Conservation (phyloP, 1,140 invertebrate genomes). For the Cepaea nemoralis region DNA sequence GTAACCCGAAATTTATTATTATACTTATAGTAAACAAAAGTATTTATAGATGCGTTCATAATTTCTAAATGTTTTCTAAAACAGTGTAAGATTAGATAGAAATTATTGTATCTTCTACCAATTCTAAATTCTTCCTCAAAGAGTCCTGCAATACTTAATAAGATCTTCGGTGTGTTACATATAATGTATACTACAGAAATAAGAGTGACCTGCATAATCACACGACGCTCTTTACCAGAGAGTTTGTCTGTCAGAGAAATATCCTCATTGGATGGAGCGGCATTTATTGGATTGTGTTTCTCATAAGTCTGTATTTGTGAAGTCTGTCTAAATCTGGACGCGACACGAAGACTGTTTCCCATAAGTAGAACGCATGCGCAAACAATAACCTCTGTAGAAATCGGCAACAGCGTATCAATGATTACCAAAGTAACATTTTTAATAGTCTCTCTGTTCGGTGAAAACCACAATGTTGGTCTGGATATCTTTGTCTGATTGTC, state of each 20-base stretch:
- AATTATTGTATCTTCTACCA: neutral
- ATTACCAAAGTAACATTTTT: neutral
- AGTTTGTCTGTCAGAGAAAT: neutral
- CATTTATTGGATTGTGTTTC: neutral
- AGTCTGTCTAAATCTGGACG: neutral
- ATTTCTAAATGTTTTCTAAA: neutral
- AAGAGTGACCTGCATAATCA: no score
- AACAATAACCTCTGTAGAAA: neutral
- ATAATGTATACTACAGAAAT: no score
- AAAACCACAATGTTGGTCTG: neutral
- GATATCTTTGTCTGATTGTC: neutral
- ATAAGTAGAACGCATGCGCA: neutral
- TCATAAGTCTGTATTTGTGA: neutral
- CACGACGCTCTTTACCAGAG: constrained; percentile 2
- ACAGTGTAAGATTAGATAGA: neutral
- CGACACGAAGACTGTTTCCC: neutral
- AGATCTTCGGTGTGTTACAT: no score
- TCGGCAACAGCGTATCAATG: neutral
- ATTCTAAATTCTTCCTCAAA: neutral
- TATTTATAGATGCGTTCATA: neutral
- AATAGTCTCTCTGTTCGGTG: neutral
- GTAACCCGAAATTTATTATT: no score
- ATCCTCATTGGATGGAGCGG: neutral
- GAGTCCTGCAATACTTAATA: neutral
- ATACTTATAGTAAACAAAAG: no score